phyloP scores from a whole-genome alignment of 2,797 vertebrate species.

The Esox lucius region DNA sequence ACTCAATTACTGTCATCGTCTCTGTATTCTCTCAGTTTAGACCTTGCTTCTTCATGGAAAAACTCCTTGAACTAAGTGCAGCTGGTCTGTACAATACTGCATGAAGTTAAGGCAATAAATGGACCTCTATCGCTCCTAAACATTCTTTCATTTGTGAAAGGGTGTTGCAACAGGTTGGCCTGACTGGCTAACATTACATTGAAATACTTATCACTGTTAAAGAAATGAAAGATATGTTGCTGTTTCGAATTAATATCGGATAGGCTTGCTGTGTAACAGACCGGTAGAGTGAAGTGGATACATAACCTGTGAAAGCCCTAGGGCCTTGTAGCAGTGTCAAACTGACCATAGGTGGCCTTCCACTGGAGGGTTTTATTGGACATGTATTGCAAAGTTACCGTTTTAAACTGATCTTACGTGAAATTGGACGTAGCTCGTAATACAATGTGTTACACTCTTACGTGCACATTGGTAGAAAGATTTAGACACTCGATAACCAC shows the following conservation, averaged over 20 bases:
- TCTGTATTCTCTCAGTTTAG: neutral
- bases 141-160: conserved; percentile 61
- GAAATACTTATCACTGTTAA: conserved; percentile 17
- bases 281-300: conserved; percentile 30
- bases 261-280: conserved; percentile 30
- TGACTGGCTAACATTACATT: conserved; percentile 20
- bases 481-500: conserved; percentile 68
- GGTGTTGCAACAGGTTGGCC: conserved; percentile 30
- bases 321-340: conserved; percentile 25
- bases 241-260: conserved; percentile 32
- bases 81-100: conserved; percentile 51
- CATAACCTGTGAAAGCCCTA: conserved; percentile 29
- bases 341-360: conserved; percentile 12
- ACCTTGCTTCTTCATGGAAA: conserved; percentile 13
- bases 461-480: conserved; percentile 44
- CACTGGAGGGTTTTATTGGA: conserved; percentile 15
- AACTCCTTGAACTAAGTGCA: conserved; percentile 27
- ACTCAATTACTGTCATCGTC: neutral
- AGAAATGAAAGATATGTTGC: conserved; percentile 35
- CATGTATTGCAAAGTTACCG: neutral
- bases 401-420: conserved; percentile 13
- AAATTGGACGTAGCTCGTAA: conserved; percentile 12
- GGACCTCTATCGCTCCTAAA: conserved; percentile 54
- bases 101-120: conserved; percentile 66
- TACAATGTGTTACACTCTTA: conserved; percentile 37